Evolutionary conservation across 2,113 vertebrate genomes (phyloP), one percentile per base, ranked within the genome.

Genomic region (Antennarius striatus): DNA sequence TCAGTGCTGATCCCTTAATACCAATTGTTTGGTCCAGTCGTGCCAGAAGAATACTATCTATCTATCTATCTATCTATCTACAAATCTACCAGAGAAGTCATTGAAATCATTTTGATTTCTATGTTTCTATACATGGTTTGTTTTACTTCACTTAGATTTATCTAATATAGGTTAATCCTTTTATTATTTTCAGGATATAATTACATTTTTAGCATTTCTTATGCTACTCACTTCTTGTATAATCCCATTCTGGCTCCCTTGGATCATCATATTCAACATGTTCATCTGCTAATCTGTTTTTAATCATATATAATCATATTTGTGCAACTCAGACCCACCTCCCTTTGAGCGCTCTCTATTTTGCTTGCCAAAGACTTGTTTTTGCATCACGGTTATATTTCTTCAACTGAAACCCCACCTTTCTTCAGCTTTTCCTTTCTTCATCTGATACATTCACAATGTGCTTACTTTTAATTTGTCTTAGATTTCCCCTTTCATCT

Each of bases 351-450:
- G 16, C 12, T 42, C 39, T 58, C 43, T 52, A 36, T 64, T 61
- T 55, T 14, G 6, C 46, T 55, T 43, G 15, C 6, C 30, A 4
- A 30, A 51, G 16, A 6, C 50, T 8, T 55, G 49, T 78, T 65
- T 75, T 64, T 60, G 50, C 16, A 68, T 68, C 42, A 40, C 45
- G 48, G 15, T 14, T 10, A 10, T 40, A 46, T 57, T 63, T 58
- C 4, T 36, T 73, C 57, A 43, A 52, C 50, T 69, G 29, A 32
- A 51, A 12, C 29, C 12, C 12, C 4, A 6, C 4, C 50, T 48
- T 52, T 57, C 14, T 63, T 67, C 54, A 56, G 3, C 30, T 1
- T 47, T 32, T 57, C 45, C 36, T 61, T 77, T 60, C 42, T 65
- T 62, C 16, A 40, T 54, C 29, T 62, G 9, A 14, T 50, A 64